Conservation (phyloP, 2,797 vertebrate genomes). For the Oreochromis mossambicus region DNA sequence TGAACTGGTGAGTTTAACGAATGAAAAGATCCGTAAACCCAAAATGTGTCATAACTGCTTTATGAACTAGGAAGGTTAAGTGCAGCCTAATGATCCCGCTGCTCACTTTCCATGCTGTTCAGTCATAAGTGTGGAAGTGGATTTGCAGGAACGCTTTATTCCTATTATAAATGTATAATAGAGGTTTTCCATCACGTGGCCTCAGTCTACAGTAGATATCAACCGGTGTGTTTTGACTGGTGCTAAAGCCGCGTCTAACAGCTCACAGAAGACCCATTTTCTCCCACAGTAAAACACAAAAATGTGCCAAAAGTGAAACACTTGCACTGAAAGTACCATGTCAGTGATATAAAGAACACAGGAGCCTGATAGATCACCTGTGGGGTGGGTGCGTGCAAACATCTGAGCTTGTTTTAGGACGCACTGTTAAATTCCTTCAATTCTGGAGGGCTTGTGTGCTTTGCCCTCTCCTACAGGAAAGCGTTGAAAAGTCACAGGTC, state of each 20-base stretch:
- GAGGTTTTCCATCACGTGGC: not conserved
- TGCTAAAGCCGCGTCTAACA: not conserved
- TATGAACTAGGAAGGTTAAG: not conserved
- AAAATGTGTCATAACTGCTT: not conserved
- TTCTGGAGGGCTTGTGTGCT: constrained; percentile 4
- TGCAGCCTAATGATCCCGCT: not conserved
- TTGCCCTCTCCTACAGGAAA: not conserved
- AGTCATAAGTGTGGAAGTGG: not conserved
- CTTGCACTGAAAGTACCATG: constrained; percentile 25
- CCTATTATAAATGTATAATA: not conserved
- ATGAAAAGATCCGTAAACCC: not conserved
- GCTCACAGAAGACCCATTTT: not conserved
- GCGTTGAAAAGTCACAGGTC: constrained; percentile 24
- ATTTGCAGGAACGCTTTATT: not conserved
- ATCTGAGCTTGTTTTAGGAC: not conserved
- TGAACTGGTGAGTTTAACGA: constrained; percentile 86
- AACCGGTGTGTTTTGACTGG: not conserved
- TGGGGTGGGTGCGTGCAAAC: not conserved
- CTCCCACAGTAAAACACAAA: not conserved
- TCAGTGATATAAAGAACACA: constrained; percentile 3
- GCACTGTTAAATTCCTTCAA: constrained; percentile 13
- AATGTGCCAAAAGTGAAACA: constrained; percentile 30
- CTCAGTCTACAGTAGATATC: not conserved
- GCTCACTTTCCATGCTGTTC: not conserved
- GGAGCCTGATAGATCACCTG: not conserved